Evolutionary conservation across 2,113 vertebrate genomes (phyloP).

Genomic region (Brevimyrus niger): DNA sequence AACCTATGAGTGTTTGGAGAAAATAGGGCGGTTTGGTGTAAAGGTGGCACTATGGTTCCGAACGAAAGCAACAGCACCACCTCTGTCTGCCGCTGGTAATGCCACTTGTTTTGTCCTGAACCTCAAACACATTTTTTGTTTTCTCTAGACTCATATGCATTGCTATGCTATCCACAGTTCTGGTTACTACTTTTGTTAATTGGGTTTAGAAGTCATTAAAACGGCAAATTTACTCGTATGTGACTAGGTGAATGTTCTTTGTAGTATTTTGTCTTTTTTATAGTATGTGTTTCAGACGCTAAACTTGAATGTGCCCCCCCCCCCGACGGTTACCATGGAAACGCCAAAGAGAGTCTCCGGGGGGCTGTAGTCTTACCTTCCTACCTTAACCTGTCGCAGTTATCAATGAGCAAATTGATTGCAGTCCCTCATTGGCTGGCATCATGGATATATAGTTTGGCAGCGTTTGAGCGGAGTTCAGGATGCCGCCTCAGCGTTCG

Average conservation of each 20-base stretch:
- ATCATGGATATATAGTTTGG: background rate
- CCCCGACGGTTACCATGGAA: background rate
- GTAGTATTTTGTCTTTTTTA: background rate
- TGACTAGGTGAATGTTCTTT: background rate
- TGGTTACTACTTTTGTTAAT: background rate
- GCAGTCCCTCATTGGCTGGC: background rate
- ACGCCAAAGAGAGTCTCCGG: background rate
- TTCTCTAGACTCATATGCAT: background rate
- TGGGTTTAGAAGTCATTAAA: background rate
- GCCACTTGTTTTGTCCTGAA: background rate
- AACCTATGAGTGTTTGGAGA: background rate
- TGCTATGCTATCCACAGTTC: background rate
- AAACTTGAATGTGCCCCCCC: background rate
- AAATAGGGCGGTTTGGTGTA: background rate
- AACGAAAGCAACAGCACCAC: background rate
- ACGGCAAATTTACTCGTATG: background rate
- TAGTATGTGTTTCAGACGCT: background rate
- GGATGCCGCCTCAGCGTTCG: background rate
- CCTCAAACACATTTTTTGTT: slow-evolving; percentile 4
- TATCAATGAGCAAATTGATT: background rate
- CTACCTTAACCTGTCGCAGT: background rate
- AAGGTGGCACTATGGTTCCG: background rate
- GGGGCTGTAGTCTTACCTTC: background rate
- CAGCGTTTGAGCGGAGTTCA: background rate
- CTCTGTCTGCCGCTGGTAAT: background rate